Base-by-base conservation (phyloP, 2,113 vertebrate species). In the Zapornia atra region DNA sequence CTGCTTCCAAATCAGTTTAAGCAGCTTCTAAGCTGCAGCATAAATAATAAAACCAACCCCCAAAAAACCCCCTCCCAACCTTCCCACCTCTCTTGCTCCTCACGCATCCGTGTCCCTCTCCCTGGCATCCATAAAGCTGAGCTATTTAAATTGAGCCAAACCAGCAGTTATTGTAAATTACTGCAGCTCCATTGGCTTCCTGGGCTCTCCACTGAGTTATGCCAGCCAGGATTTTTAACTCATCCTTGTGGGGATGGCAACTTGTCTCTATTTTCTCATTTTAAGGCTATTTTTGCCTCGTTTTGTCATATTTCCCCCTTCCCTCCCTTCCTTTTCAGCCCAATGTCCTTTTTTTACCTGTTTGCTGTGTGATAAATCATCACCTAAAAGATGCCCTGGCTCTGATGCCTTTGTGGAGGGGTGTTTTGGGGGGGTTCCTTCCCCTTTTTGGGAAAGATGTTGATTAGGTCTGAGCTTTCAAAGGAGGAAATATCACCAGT, bases 1-100 rank as follows among this genome's bases (percentile, higher is more conserved):
- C 94, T 97, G 94, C 93, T 96, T 96, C 95, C 95, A 86, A 96
- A 96, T 96, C 91, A 95, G 91, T 95, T 97, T 92, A 96, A 96
- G 91, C 92, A 90, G 95, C 89, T 94, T 91, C 94, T 90, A 88
- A 92, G 79, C 82, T 90, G 90, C 93, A 72, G 82, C 69, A 82
- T 95, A 95, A 95, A 96, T 90, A 96, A 46, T 46, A 46, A 46
- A 46, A 46, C 44, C 44, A 46, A 46, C 44, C 17, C 44, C 44
- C 44, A 8, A 18, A 46, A 46, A 94, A 87, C 25, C 88, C 94
- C 94, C 13, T 84, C 88, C 94, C 77, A 57, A 69, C 88, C 95
- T 9, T 8, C 91, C 44, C 44, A 46, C 44, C 78, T 91, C 91
- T 86, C 78, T 50, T n/a, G 50, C 75, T 84, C 68, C 3, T 86